Conservation (phyloP, 2,113 vertebrate genomes). For the Scopus umbretta region DNA sequence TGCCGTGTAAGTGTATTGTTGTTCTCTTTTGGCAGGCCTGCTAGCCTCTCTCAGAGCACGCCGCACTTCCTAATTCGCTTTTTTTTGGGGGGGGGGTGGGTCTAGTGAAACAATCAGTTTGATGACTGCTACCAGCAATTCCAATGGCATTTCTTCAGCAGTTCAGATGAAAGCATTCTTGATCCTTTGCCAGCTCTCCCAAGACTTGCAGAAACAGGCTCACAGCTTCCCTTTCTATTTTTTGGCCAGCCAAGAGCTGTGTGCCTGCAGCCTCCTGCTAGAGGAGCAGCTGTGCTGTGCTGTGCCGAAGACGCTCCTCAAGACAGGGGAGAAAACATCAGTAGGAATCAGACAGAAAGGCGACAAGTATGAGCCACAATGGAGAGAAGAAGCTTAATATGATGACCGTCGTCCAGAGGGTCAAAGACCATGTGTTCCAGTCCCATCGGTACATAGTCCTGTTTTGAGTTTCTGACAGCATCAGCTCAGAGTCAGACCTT, state of each 20-base stretch:
- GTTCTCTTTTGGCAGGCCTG: slow-evolving; percentile 6
- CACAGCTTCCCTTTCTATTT: slow-evolving; percentile 16
- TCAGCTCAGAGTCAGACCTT: background rate
- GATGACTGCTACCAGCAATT: slow-evolving; percentile 28
- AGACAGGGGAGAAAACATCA: background rate
- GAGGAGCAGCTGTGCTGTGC: slow-evolving; percentile 15
- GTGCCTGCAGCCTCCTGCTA: slow-evolving; percentile 1
- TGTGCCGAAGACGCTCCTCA: background rate
- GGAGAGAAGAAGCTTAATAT: background rate
- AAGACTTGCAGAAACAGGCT: slow-evolving; percentile 44
- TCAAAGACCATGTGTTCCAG: background rate
- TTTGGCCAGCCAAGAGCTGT: background rate
- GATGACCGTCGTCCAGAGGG: background rate
- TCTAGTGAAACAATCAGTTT: slow-evolving; percentile 23
- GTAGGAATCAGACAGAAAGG: background rate
- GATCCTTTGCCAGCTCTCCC: slow-evolving; percentile 25
- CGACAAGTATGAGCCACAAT: background rate
- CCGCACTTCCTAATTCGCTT: slow-evolving; percentile 15
- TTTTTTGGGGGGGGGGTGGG: background rate
- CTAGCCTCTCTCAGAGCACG: background rate
- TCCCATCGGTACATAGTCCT: background rate
- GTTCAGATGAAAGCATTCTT: slow-evolving; percentile 37
- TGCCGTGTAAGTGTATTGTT: background rate
- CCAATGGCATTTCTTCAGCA: slow-evolving; percentile 13
- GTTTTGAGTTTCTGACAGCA: background rate